Conservation (phyloP, 2,113 vertebrate genomes). For the Ochotona princeps region DNA sequence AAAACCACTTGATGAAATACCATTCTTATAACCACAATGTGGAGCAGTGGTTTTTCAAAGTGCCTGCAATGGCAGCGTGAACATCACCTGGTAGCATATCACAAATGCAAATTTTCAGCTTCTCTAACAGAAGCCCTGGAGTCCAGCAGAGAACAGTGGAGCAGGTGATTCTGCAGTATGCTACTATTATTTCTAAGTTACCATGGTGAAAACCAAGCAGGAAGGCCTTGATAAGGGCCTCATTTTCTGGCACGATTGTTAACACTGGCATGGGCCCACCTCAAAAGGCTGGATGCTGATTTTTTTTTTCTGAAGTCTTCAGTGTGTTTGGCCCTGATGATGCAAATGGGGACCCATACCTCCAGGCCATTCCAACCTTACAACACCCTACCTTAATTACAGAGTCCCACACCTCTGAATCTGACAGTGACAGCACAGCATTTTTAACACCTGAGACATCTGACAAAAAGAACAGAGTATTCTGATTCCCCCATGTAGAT, state of each 20-base stretch:
- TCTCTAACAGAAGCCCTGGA: not conserved
- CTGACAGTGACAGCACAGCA: not conserved
- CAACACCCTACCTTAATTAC: not conserved
- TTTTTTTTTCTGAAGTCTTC: not conserved
- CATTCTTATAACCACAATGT: not conserved
- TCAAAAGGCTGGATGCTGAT: not conserved
- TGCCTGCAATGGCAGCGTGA: not conserved
- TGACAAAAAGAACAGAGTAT: slow-evolving; percentile 15
- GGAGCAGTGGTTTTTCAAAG: not conserved
- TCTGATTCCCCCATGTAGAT: not conserved
- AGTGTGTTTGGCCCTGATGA: not conserved
- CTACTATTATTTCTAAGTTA: not conserved
- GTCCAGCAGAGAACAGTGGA: not conserved
- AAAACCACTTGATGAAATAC: not conserved
- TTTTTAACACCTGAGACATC: not conserved
- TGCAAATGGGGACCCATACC: not conserved
- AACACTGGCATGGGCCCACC: not conserved
- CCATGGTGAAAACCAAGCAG: not conserved
- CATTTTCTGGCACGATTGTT: slow-evolving; percentile 28
- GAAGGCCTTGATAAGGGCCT: not conserved
- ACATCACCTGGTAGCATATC: not conserved
- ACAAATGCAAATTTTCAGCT: not conserved
- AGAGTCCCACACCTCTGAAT: not conserved
- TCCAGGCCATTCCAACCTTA: not conserved
- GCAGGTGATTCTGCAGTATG: not conserved